Evolutionary conservation across 2,888 invertebrate species (phyloP).

Genomic region (Amphimallon solstitiale): DNA sequence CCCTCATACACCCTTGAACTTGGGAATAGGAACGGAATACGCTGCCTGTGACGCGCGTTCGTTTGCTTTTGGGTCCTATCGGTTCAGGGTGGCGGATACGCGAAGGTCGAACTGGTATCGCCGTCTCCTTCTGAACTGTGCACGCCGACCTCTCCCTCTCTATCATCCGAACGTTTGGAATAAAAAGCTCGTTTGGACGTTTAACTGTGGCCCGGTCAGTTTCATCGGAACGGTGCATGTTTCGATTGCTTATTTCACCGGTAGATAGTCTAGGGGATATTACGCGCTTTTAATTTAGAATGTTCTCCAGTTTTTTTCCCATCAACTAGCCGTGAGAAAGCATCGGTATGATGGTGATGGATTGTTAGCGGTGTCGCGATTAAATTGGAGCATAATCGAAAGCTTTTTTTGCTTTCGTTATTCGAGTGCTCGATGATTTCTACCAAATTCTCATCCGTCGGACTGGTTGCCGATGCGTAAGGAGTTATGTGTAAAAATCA

Average conservation of each 20-base stretch:
- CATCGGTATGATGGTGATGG: not conserved
- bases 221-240: no score
- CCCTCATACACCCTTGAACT: conserved; percentile 65
- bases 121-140: conserved; percentile 26
- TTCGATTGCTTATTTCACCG: conserved; percentile 22
- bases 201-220: no score
- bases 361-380: not conserved
- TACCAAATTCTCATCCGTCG: not conserved
- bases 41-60: conserved; percentile 48
- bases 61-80: conserved; percentile 25
- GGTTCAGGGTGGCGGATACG: conserved; percentile 40
- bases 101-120: conserved; percentile 43
- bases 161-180: conserved; percentile 4
- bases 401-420: conserved; percentile 14
- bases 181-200: no score
- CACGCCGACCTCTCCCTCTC: conserved; percentile 14
- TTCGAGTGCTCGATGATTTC: not conserved
- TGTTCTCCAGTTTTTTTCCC: not conserved
- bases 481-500: conserved; percentile 15
- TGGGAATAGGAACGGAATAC: conserved; percentile 55
- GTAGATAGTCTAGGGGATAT: not conserved
- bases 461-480: conserved; percentile 40
- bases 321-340: conserved; percentile 3
- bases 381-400: conserved; percentile 33
- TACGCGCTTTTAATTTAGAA: no score